Evolutionary conservation across 2,113 vertebrate genomes (phyloP), one percentile per base, ranked within the genome.

Genomic region (Corvus moneduloides): DNA sequence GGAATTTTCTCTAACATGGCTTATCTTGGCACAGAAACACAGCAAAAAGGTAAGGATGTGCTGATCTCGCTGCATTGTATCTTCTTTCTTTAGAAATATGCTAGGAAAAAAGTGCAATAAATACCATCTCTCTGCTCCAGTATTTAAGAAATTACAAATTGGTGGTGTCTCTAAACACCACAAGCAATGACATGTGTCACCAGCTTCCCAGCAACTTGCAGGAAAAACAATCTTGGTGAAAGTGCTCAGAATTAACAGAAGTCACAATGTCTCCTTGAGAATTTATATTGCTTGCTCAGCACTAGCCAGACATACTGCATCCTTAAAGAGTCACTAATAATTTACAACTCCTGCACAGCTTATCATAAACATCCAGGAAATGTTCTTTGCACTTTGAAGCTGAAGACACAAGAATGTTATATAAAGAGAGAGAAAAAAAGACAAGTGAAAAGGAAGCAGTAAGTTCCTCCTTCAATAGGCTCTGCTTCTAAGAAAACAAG

Each of bases 381-480:
- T 46, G 66, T 74, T 86, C 63, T 77, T 86, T 90, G 78, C 78
- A 90, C 75, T 95, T 73, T 61, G 79, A 94, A 77, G 68, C 61
- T 71, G 48, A 83, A 95, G 73, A 68, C 37, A 84, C 27, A 43
- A 75, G 49, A 73, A 63, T 15, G 64, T 75, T 89, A 90, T 69
- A 84, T 37, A 86, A 91, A 90, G 16, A 16, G 56, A 77, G 32
- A 83, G 66, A 33, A 94, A 93, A 86, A 87, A n/a, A 90, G 82
- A 83, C 58, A 94, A 94, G 23, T 22, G 23, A 49, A 94, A 95
- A 95, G 88, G 92, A 96, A 93, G 58, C 58, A 68, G 48, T 16
- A 78, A 95, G 73, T 93, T 96, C 86, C 94, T 94, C 90, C 88
- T 92, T 92, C 73, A 90, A 61, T 8, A 78, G 44, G 26, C 32